Conservation (phyloP, 2,797 vertebrate species). For the Octomys mimax region DNA sequence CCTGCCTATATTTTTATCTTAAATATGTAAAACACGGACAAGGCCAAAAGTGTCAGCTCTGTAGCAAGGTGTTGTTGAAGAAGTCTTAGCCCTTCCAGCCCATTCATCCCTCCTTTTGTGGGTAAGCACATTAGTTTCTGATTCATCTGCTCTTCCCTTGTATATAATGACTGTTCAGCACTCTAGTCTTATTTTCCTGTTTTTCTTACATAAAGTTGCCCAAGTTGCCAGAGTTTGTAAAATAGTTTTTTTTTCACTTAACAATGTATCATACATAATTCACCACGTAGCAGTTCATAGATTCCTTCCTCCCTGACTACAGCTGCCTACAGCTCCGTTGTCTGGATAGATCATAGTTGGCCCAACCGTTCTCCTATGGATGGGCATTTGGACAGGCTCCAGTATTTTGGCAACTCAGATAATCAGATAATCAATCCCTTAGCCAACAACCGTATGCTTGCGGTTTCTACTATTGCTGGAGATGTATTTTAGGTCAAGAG, state of each 20-base stretch:
- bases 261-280: background rate
- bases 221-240: background rate
- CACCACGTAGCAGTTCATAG: background rate
- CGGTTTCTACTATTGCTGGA: background rate
- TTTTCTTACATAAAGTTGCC: background rate
- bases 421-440: background rate
- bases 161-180: background rate
- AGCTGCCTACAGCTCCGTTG: background rate
- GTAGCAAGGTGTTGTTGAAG: background rate
- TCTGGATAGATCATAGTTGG: background rate
- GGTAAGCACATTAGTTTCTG: background rate
- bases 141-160: slow-evolving; percentile 36
- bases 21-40: background rate
- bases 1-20: background rate
- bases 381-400: background rate
- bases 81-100: background rate
- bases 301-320: background rate
- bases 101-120: background rate
- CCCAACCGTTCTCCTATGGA: background rate
- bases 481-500: background rate
- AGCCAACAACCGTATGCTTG: background rate
- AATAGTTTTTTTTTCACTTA: slow-evolving; percentile 1
- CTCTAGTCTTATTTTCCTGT: background rate
- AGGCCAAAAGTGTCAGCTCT: background rate
- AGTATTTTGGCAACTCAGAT: background rate